Evolutionary conservation across 2,113 vertebrate genomes (phyloP), one percentile per base, ranked within the genome.

Genomic region (Eubucco bourcierii): DNA sequence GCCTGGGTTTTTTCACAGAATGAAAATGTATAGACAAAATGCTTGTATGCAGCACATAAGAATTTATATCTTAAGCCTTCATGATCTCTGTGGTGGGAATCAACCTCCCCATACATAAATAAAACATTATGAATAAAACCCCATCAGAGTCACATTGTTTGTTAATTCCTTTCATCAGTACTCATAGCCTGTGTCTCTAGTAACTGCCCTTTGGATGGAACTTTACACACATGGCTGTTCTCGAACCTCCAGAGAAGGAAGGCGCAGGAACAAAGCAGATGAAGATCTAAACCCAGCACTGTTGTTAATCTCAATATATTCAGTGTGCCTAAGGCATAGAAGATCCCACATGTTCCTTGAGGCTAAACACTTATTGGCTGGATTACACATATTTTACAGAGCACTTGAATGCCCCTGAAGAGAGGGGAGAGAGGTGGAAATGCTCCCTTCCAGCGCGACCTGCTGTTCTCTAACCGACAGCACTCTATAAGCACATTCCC

Each of bases 381-480:
- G 15, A 47, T 81, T 28, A 74, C 7, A 28, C 3, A 1, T 23
- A 28, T 52, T 84, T 87, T 55, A 80, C 6, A 53, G 39, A 60
- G 56, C 52, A 75, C 8, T 29, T 46, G 24, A 64, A 44, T 11
- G 24, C 29, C 33, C 27, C 44, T 28, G 33, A 71, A 73, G 24
- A 73, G 12, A 20, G 20, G 44, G 34, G 8, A 58, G 6, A 70
- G 80, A 50, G 34, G 19, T 33, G 33, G 73, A 59, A 80, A 27
- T 0, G 0, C 10, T 79, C 9, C 17, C 14, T 74, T 74, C 27
- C 79, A 90, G 67, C 18, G 34, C 3, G 1, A 34, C 37, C 9
- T 76, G 25, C 16, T 66, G 7, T 28, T 78, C 60, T 19, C 11
- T 50, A 72, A 17, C 31, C 7, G 37, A 17, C 16, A 55, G 21